Percentiles rank a stretch among this genome's conserved stretches.
phyloP scores from a whole-genome alignment of 2,888 invertebrate species.

The Hoplodrina ambigua region DNA sequence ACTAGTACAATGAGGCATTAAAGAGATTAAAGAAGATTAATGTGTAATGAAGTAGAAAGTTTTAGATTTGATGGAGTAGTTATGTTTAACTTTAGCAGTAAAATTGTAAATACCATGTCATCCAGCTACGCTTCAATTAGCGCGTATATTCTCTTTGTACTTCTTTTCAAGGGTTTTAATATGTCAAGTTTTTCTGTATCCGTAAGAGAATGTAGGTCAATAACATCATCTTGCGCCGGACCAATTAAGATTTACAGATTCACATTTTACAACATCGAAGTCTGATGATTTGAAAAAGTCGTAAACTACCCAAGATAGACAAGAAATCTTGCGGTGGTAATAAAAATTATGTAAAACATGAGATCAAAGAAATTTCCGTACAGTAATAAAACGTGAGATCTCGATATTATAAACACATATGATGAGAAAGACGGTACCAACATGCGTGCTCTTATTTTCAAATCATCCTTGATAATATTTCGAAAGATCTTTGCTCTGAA shows the following conservation, averaged over 20 bases:
- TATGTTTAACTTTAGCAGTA: background rate
- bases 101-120: too few relatives aligned
- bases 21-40: conserved; percentile 7
- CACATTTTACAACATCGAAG: conserved; percentile 53
- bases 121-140: too few relatives aligned
- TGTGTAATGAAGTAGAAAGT: conserved; percentile 5
- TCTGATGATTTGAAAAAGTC: conserved; percentile 51
- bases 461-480: background rate
- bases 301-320: conserved; percentile 48
- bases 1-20: conserved; percentile 2
- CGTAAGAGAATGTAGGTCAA: background rate
- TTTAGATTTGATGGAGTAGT: background rate
- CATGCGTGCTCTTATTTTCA: conserved; percentile 19
- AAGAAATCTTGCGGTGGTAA: conserved; percentile 43
- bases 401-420: conserved; percentile 44
- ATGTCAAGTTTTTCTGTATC: background rate
- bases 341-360: conserved; percentile 57
- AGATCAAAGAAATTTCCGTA: conserved; percentile 53
- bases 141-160: too few relatives aligned
- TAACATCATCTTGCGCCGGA: conserved; percentile 7
- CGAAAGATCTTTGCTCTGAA: background rate
- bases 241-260: conserved; percentile 33
- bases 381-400: conserved; percentile 39
- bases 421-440: conserved; percentile 24
- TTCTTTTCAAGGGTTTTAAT: background rate